Base-by-base conservation (phyloP, 2,888 invertebrate species). In the Seira ritae region DNA sequence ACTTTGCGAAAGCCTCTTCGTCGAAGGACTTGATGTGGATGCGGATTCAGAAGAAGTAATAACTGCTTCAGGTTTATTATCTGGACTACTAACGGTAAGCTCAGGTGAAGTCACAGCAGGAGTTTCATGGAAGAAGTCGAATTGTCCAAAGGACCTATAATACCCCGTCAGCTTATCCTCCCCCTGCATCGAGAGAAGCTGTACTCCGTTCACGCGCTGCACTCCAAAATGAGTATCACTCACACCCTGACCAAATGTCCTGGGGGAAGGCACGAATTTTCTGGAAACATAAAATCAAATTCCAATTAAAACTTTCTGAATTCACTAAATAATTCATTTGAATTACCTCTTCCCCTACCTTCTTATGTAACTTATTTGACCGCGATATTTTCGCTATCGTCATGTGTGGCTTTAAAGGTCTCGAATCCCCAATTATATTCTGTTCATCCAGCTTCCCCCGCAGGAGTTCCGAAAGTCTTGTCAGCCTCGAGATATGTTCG, bases 311-410 rank as follows among this genome's bases (percentile, higher is more conserved):
- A 46, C 10, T 12, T n/a, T n/a, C n/a, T n/a, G n/a, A n/a, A 62
- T 19, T n/a, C 62, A 62, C 8, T n/a, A 62, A 62, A 20, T 19
- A n/a, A 62, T n/a, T n/a, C n/a, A 42, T 42, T 8, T 42, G 42
- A 42, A 42, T 8, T 42, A 42, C 12, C n/a, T n/a, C n/a, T n/a
- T n/a, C n/a, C 12, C 42, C 4, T 76, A 87, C 87, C 80, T 69
- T 78, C 74, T 83, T 85, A 50, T 80, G 70, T n/a, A 85, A 62
- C 20, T 80, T 84, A 62, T 83, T 85, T 0, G 85, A 84, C 20
- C 77, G 66, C 2, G 85, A 85, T 20, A 87, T 80, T 76, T 87
- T 87, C 3, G 85, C 87, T 24, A 87, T 83, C 0, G 87, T 87
- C 83, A 87, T 83, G 67, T 87, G 87, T 3, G 87, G 80, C 24